These are phyloP conservation scores for Euphonia xanthogaster DNA, from an alignment of 2,797 vertebrate species.

Conservation along the genomic window DNA sequence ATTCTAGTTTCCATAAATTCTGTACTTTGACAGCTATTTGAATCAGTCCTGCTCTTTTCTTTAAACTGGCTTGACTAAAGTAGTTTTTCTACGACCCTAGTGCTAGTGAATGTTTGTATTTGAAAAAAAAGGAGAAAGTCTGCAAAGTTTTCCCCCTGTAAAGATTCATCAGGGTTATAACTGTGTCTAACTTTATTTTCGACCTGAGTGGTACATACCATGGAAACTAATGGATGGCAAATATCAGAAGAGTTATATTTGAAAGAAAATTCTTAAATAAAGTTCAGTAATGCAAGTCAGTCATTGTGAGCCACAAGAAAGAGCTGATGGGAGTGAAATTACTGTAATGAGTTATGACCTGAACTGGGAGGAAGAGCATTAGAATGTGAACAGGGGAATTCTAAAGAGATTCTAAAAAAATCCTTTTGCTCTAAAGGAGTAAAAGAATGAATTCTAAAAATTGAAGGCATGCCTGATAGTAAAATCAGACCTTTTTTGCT, in stretches of 20 bases:
- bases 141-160: neutral
- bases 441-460: neutral
- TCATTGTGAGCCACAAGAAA: neutral
- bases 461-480: neutral
- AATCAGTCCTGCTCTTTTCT: neutral
- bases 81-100: neutral
- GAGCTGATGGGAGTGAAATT: neutral
- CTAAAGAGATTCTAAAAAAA: neutral
- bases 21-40: neutral
- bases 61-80: neutral
- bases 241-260: neutral
- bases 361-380: neutral
- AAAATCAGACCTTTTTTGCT: neutral
- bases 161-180: neutral
- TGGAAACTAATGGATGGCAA: neutral
- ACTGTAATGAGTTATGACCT: neutral
- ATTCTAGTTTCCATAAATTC: neutral
- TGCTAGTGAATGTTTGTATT: neutral
- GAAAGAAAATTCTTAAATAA: neutral
- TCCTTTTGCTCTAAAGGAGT: neutral
- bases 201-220: neutral
- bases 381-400: neutral
- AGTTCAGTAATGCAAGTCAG: neutral
- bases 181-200: neutral
- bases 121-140: neutral